Base-by-base conservation (phyloP, 2,888 invertebrate genomes). In the Scaptomyza reducta region DNA sequence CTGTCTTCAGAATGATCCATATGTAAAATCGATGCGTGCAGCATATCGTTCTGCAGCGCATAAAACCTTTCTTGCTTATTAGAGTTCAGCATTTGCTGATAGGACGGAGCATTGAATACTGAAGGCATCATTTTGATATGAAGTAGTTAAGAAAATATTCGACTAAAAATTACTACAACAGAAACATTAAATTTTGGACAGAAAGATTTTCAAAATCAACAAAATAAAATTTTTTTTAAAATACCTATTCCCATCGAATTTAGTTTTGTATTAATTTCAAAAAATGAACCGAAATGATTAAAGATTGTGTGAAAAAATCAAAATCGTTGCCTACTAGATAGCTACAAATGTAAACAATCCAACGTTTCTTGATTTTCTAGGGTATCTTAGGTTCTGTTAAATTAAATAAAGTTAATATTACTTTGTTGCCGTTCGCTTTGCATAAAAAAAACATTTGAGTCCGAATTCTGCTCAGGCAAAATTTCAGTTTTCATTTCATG, bases 361-460 rank as follows among this genome's bases (percentile, higher is more conserved):
- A 22, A 2, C 22, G 22, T 22, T 14, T 25, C 1, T 14, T 7
- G 7, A 14, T 7, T 41, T 41, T 16, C 11, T 13, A 16, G 13
- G 13, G 35, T 29, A 38, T 46, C 33, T 55, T 0, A 27, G n/a
- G 16, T 18, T 6, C 1, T 1, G 47, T n/a, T 9, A n/a, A 9
- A 4, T 35, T n/a, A 35, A 10, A 16, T 16, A 10, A 25, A 10
- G 25, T 7, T 35, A 16, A 27, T 46, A 46, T 13, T 2, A 33
- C 18, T 35, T 31, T n/a, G 53, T 49, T 58, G 16, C n/a, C 60
- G 69, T 61, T 61, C 50, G 45, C 61, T 79, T 79, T 74, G 74
- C 77, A 83, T 79, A 74, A 70, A 74, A 65, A 73, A 70, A 55
- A 63, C 70, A 83, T 77, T 80, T 25, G 40, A 53, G 59, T 69